Evolutionary conservation across 2,888 invertebrate species (phyloP).

Genomic region (Archaeoteleia sp.): DNA sequence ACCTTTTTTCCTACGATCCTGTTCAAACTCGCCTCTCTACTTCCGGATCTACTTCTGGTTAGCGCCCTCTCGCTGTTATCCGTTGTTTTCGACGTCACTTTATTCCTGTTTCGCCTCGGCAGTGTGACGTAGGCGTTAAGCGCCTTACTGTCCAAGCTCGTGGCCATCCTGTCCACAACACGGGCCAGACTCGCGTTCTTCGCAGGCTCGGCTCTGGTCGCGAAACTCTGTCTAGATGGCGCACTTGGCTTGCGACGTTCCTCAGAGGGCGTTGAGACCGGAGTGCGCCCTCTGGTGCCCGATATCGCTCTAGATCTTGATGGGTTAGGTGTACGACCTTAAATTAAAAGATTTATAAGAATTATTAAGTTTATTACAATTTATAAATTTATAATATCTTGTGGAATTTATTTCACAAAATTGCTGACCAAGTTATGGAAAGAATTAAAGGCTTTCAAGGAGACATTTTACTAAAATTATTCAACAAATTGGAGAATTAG

Average conservation of each 20-base stretch:
- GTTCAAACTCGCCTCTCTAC: slow-evolving; percentile 75
- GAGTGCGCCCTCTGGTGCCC: slow-evolving; percentile 54
- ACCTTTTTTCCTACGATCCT: slow-evolving; percentile 66
- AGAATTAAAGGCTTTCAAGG: too few relatives aligned
- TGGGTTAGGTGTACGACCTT: slow-evolving; percentile 15
- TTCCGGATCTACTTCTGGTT: slow-evolving; percentile 75
- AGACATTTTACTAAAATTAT: too few relatives aligned
- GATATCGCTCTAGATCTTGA: slow-evolving; percentile 56
- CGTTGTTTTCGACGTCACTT: slow-evolving; percentile 51
- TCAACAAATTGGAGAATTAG: too few relatives aligned
- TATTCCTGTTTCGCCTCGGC: slow-evolving; percentile 81
- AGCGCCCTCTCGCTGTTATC: slow-evolving; percentile 78
- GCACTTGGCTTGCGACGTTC: slow-evolving; percentile 56
- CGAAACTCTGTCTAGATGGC: slow-evolving; percentile 22
- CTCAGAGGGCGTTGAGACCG: slow-evolving; percentile 67
- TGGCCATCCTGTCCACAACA: slow-evolving; percentile 60
- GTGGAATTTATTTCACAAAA: too few relatives aligned
- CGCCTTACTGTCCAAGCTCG: slow-evolving; percentile 68
- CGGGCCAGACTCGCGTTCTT: slow-evolving; percentile 20
- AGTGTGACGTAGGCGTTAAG: slow-evolving; percentile 87
- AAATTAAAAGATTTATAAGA: slow-evolving; percentile 1
- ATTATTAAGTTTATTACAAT: not conserved
- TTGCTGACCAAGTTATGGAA: too few relatives aligned
- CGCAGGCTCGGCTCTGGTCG: slow-evolving; percentile 47
- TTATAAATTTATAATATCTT: slow-evolving; percentile 1